phyloP scores from a whole-genome alignment of 2,113 vertebrate species.

The Cardinalis cardinalis region DNA sequence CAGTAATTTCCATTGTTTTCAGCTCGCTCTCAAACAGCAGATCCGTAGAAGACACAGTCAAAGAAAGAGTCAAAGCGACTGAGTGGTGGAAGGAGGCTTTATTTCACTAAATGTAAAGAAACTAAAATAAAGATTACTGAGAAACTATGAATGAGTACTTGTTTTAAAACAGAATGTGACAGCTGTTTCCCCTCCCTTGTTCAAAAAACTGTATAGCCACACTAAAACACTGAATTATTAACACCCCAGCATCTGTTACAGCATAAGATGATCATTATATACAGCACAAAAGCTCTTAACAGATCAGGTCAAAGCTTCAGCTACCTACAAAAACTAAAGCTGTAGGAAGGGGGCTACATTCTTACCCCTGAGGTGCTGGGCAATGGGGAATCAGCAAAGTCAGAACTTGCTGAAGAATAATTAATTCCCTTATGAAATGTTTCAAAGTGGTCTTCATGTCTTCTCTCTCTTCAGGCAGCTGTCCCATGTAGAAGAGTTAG shows the following conservation, averaged over 20 bases:
- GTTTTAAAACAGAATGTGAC: slow-evolving; percentile 65
- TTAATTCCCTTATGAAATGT: slow-evolving; percentile 30
- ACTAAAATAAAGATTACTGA: slow-evolving; percentile 57
- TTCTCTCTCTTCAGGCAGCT: background rate
- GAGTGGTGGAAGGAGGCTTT: slow-evolving; percentile 44
- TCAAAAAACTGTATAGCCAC: slow-evolving; percentile 17
- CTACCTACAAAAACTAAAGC: slow-evolving; percentile 39
- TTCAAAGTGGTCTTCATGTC: slow-evolving; percentile 10
- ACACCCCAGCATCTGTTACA: slow-evolving; percentile 21
- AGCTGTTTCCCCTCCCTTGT: slow-evolving; percentile 45
- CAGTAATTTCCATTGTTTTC: background rate
- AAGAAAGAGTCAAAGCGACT: background rate
- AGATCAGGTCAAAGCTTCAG: slow-evolving; percentile 30
- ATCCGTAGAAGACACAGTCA: background rate
- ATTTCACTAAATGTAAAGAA: slow-evolving; percentile 54
- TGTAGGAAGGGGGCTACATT: slow-evolving; percentile 33
- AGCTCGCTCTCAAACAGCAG: slow-evolving; percentile 22
- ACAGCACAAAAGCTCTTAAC: slow-evolving; percentile 36
- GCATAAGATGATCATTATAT: slow-evolving; percentile 18
- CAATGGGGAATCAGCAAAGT: slow-evolving; percentile 5
- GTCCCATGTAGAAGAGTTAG: background rate
- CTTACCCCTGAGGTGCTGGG: slow-evolving; percentile 40
- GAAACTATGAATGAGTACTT: slow-evolving; percentile 52
- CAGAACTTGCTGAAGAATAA: background rate
- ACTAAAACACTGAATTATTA: slow-evolving; percentile 9